Base-by-base conservation (phyloP, 2,797 vertebrate genomes). In the Prunella strophiata region DNA sequence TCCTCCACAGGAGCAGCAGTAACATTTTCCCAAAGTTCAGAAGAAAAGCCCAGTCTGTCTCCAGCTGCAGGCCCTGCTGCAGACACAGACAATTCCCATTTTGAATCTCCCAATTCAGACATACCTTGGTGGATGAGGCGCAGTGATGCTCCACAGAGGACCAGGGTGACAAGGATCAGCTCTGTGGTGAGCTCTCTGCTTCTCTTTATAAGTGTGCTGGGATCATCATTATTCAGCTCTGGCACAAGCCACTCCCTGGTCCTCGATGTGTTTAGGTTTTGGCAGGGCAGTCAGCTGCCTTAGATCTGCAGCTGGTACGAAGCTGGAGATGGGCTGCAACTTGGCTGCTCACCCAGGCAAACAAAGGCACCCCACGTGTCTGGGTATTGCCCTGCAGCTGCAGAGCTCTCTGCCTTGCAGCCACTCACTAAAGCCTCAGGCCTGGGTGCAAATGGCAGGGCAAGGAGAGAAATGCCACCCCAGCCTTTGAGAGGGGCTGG, bases 321-420 rank as follows among this genome's bases (percentile, higher is more conserved):
- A 97, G 93, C 97, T 94, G 94, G 94, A 89, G 96, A 93, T 91
- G 95, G 96, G 93, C 94, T 93, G 96, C 73, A 81, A 91, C 93
- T 94, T 97, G 97, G 95, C 97, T 96, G 97, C 89, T 97, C 93
- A 94, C 90, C 62, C 88, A 92, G 85, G 91, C 88, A 91, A 95
- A 97, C 95, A 97, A 96, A 71, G 94, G 93, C 94, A 79, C 61
- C 87, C 58, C 95, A 90, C 92, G 42, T 92, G 75, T 74, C 88
- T 43, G 78, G 20, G 43, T 43, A 45, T 32, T 0, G 2, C 85
- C 85, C 77, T 9, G 9, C 89, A 86, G 90, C 88, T 93, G 85
- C 10, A 1, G 62, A 78, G 86, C 59, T 63, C 66, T 72, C 61
- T 72, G 75, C 30, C 1, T 4, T 80, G 36, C 10, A 7, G 83